Conservation (phyloP, 2,888 invertebrate genomes). For the Tinea trinotella region DNA sequence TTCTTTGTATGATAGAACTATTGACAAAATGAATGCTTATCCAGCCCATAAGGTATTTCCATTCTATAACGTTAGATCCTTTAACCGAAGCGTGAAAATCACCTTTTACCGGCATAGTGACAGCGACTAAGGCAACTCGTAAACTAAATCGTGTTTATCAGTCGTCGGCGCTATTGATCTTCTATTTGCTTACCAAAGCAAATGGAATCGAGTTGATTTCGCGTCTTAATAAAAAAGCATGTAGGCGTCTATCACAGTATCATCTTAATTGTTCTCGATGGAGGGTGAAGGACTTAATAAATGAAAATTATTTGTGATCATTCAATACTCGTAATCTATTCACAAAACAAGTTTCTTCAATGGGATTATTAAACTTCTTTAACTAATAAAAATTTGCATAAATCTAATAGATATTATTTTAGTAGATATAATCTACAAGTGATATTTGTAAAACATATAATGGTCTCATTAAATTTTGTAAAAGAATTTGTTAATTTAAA, state of each 20-base stretch:
- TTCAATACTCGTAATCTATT: neutral
- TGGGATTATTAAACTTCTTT: neutral
- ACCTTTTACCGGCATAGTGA: no score
- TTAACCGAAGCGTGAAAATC: no score
- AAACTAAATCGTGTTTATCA: no score
- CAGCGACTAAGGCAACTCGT: no score
- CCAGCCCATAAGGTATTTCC: no score
- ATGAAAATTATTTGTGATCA: neutral
- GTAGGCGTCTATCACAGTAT: neutral
- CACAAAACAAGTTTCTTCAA: neutral
- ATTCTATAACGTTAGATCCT: no score
- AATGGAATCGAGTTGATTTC: no score
- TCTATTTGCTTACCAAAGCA: no score
- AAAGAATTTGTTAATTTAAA: conserved; percentile 5
- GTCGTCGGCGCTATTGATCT: no score
- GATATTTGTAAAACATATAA: neutral
- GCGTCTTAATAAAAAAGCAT: no score
- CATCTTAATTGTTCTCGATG: neutral
- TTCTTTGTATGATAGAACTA: no score
- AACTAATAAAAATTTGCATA: neutral
- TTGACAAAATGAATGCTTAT: no score
- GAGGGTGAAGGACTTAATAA: neutral
- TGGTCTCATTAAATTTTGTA: neutral
- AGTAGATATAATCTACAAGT: neutral
- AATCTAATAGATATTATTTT: neutral